Base-by-base conservation (phyloP, 2,113 vertebrate genomes). In the Zosterops lateralis region DNA sequence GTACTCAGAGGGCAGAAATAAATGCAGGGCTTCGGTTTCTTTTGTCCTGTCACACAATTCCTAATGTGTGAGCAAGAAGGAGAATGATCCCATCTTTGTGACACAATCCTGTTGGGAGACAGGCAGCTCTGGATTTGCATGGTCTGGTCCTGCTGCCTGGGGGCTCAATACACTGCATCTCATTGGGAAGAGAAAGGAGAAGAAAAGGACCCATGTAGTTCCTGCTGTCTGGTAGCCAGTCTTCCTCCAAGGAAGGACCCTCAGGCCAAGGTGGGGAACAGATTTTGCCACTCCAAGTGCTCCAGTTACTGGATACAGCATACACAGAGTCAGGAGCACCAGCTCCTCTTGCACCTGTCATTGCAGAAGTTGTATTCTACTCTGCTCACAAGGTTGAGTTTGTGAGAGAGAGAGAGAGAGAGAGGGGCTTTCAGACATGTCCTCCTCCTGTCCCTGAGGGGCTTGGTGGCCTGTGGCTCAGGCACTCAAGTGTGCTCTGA, bases 181-280 rank as follows among this genome's bases (percentile, higher is more conserved):
- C 47, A 72, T 29, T 19, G 38, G 38, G 24, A 10, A 34, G 18
- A 19, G 47, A 10, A 32, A 25, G 11, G n/a, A 13, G 12, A 32
- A 21, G 28, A 16, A 24, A 25, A 48, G 28, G 70, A 57, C 17
- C 17, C 6, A 32, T 1, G 0, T 8, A 29, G 17, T 31, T 73
- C 24, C 50, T 78, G 58, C 78, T 65, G 5, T 29, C 47, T 60
- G n/a, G 10, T 34, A 32, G 66, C 44, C 77, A 91, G 19, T 5
- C 50, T 61, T 58, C 34, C 29, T 65, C 40, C n/a, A 47, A 24
- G n/a, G 12, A 12, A 66, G 20, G 40, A 36, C 8, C 4, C 24
- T 28, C 0, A 0, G 24, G 18, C 20, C 1, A 4, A 62, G 31
- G 36, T 66, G 13, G 40, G 45, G 47, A 44, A 32, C 34, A 1